phyloP scores from a whole-genome alignment of 2,888 invertebrate genomes.

The Steinernema scapterisci region DNA sequence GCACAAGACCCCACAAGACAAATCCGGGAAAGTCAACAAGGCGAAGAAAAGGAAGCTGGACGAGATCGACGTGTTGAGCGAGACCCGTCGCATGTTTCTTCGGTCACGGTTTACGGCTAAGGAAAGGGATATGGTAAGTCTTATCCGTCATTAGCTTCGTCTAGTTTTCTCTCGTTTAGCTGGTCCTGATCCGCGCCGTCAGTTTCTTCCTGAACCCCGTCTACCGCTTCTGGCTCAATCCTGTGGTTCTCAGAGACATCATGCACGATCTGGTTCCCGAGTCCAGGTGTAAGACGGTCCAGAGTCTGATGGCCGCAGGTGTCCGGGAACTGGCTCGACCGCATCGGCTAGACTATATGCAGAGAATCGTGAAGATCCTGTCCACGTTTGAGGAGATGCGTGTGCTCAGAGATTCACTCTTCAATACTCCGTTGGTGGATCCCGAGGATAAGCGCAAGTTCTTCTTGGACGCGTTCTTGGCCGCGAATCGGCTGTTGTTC shows the following conservation, averaged over 20 bases:
- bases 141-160: not conserved
- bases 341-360: slow-evolving; percentile 57
- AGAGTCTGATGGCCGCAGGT: slow-evolving; percentile 64
- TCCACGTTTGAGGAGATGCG: slow-evolving; percentile 56
- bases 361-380: slow-evolving; percentile 59
- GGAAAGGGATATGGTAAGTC: slow-evolving; percentile 56
- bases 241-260: slow-evolving; percentile 61
- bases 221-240: slow-evolving; percentile 65
- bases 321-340: slow-evolving; percentile 58
- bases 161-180: slow-evolving; percentile 33
- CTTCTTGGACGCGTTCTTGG: slow-evolving; percentile 58
- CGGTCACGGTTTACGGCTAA: slow-evolving; percentile 53
- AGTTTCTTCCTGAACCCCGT: slow-evolving; percentile 66
- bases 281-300: slow-evolving; percentile 47
- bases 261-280: slow-evolving; percentile 66
- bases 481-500: slow-evolving; percentile 59
- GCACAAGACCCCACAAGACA: slow-evolving; percentile 3
- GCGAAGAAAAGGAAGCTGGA: slow-evolving; percentile 55
- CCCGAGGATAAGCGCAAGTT: slow-evolving; percentile 51
- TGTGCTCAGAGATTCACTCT: slow-evolving; percentile 49
- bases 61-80: slow-evolving; percentile 52
- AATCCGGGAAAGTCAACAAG: not conserved
- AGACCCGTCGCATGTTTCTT: slow-evolving; percentile 48
- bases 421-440: slow-evolving; percentile 41
- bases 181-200: slow-evolving; percentile 63